Evolutionary conservation across 2,888 invertebrate species (phyloP), one percentile per base, ranked within the genome.

Genomic region (Trissolcus brochymenae): DNA sequence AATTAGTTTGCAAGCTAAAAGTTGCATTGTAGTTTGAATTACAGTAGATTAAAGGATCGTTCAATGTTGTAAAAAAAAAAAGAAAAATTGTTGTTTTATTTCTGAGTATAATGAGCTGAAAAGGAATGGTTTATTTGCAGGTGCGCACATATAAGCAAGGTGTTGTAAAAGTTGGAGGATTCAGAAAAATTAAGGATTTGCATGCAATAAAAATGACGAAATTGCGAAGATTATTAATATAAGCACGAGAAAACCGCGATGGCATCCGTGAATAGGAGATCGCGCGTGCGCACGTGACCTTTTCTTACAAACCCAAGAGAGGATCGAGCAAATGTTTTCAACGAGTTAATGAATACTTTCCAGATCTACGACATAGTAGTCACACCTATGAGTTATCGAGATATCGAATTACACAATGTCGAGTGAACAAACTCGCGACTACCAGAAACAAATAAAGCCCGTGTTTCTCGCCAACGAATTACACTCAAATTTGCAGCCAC

Each of bases 361-460:
- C 79, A 79, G 79, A 79, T 79, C 79, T 79, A 79, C 76, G 79
- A 79, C 79, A 79, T 76, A 73, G 79, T 79, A 79, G 79, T 79
- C 79, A 79, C 79, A 79, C 79, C 79, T 79, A 76, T 76, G 76
- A 79, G 76, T 79, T 79, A 79, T 79, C 79, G 79, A 74, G 76
- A 79, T 76, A 75, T 79, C 70, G 76, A 72, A 79, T 79, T 79
- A 74, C 79, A 79, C 79, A 79, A 79, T 79, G 73, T 73, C 66
- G 76, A 70, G 61, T 73, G 79, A 76, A 73, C 72, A 79, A 68
- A 76, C 72, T 64, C 65, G 59, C 61, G 73, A 59, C 79, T 79
- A 79, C 79, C 76, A 78, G 78, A 75, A 76, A 77, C 77, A 68
- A 73, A 77, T 76, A 35, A 35, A 35, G 9, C 35, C 76, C 72